These are phyloP conservation scores for Rhogogaster chlorosoma DNA, from an alignment of 2,888 invertebrate species.

Conservation along the genomic window DNA sequence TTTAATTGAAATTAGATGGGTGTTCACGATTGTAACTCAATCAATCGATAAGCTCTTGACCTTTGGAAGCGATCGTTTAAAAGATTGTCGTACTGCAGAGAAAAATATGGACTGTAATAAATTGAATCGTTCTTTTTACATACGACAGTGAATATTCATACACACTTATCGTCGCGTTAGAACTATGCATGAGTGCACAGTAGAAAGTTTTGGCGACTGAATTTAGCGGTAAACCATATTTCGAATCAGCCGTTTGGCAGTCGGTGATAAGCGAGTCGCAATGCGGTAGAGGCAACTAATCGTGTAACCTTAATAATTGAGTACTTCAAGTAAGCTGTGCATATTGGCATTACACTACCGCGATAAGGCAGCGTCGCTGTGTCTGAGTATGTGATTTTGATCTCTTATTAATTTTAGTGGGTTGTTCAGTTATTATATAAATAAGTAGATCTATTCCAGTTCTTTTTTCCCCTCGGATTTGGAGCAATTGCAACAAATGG, in stretches of 20 bases:
- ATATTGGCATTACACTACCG: neutral
- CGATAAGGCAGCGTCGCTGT: neutral
- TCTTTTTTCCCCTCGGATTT: neutral
- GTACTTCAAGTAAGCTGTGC: neutral
- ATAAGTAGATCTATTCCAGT: too few species aligned
- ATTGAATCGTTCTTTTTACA: neutral
- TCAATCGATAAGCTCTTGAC: neutral
- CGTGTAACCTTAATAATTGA: conserved; percentile 24
- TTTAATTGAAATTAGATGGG: neutral
- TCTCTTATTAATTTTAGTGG: neutral
- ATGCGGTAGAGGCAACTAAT: conserved; percentile 16
- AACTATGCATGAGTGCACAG: neutral
- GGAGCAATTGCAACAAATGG: neutral
- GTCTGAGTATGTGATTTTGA: neutral
- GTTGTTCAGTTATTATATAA: neutral
- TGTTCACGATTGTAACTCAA: neutral
- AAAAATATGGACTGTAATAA: neutral
- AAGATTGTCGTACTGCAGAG: neutral
- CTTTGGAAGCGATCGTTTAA: neutral
- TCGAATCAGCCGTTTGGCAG: neutral
- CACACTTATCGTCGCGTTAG: neutral
- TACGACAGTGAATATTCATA: neutral
- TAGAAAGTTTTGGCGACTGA: neutral
- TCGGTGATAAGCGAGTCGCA: conserved; percentile 31
- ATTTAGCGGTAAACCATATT: neutral